Percentiles rank a stretch among this genome's conserved stretches.
Evolutionary conservation across 2,797 vertebrate species (phyloP).

Genomic region (Taenioides sp.): DNA sequence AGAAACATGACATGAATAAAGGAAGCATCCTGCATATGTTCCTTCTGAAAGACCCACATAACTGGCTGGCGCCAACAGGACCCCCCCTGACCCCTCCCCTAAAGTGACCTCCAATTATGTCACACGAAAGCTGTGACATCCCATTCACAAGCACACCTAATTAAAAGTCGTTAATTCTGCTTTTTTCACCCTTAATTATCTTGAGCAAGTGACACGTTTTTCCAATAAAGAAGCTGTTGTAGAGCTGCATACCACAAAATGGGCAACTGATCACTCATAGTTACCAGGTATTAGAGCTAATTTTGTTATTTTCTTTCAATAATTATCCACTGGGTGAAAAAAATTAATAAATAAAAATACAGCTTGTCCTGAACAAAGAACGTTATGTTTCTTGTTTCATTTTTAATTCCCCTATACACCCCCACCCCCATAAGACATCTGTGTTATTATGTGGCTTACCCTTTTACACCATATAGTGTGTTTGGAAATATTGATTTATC

Average conservation of each 20-base stretch:
- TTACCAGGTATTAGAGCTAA: background rate
- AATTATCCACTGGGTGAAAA: slow-evolving; percentile 28
- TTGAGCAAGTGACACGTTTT: slow-evolving; percentile 70
- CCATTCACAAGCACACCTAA: slow-evolving; percentile 82
- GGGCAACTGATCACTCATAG: slow-evolving; percentile 69
- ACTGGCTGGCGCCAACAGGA: slow-evolving; percentile 80
- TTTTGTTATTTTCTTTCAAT: background rate
- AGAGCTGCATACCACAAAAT: slow-evolving; percentile 51
- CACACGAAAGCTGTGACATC: slow-evolving; percentile 83
- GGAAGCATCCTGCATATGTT: slow-evolving; percentile 31
- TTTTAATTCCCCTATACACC: background rate
- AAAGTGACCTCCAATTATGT: slow-evolving; percentile 84
- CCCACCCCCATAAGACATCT: slow-evolving; percentile 4
- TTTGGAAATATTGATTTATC: slow-evolving; percentile 47
- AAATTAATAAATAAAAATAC: slow-evolving; percentile 23
- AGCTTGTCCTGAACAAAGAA: background rate
- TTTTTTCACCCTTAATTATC: slow-evolving; percentile 82
- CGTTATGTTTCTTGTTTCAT: background rate
- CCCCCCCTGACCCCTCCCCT: slow-evolving; percentile 35
- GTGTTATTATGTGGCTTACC: slow-evolving; percentile 25
- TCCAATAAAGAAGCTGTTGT: slow-evolving; percentile 67
- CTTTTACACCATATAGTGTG: slow-evolving; percentile 24
- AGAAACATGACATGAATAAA: slow-evolving; percentile 61
- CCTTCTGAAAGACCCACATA: slow-evolving; percentile 60
- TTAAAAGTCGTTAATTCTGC: slow-evolving; percentile 91